Conservation (phyloP, 1,140 invertebrate genomes). For the Lithobius niger region DNA sequence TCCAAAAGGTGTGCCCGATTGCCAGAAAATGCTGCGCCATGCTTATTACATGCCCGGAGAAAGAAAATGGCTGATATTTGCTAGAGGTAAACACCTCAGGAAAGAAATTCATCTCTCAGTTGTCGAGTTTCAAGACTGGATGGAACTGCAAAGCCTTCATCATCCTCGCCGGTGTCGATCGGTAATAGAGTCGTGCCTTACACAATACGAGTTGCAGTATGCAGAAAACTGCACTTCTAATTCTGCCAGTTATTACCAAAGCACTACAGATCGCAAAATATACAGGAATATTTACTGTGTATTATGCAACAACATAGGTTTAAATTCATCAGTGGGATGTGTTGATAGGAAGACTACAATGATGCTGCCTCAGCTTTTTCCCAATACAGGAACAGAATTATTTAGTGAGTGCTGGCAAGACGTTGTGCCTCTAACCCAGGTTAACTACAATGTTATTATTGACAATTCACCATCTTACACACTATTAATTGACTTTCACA, state of each 20-base stretch:
- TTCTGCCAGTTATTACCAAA: not conserved
- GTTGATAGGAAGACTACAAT: too few relatives aligned
- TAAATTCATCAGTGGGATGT: not conserved
- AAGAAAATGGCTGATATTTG: not conserved
- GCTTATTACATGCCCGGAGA: not conserved
- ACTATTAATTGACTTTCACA: constrained; percentile 21
- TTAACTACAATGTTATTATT: not conserved
- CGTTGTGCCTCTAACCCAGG: too few relatives aligned
- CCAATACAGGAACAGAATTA: too few relatives aligned
- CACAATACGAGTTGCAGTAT: not conserved
- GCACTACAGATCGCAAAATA: constrained; percentile 1
- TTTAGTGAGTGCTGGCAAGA: too few relatives aligned
- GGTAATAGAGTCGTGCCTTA: not conserved
- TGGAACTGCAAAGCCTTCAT: not conserved
- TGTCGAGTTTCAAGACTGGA: not conserved
- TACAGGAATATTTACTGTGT: constrained; percentile 34
- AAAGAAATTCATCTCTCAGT: not conserved
- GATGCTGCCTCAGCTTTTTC: too few relatives aligned
- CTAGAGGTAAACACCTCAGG: not conserved
- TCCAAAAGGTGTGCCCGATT: not conserved
- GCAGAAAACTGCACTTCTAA: not conserved
- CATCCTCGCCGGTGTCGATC: not conserved
- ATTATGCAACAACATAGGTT: constrained; percentile 21
- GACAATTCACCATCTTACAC: constrained; percentile 9
- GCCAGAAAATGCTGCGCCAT: not conserved